A percentile compares a stretch with the other conserved stretches of the same genome.
phyloP scores from a whole-genome alignment of 2,797 vertebrate genomes.

The Zalophus californianus region DNA sequence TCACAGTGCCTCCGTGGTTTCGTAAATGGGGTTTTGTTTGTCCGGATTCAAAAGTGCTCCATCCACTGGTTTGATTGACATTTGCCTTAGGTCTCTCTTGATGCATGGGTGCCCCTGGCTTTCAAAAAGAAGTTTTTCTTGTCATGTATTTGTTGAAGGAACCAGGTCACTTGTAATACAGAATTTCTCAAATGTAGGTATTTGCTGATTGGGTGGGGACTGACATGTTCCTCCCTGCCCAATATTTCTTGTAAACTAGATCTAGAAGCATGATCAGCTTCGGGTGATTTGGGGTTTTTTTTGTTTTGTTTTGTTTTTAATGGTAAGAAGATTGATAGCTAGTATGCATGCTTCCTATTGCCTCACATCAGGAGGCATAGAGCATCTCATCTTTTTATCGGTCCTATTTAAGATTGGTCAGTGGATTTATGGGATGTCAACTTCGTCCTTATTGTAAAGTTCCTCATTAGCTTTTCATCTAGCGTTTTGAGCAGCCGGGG shows the following conservation, averaged over 20 bases:
- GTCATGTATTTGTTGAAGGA: not conserved
- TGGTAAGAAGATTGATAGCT: not conserved
- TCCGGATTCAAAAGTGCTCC: not conserved
- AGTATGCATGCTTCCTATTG: fast-evolving
- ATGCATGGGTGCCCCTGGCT: not conserved
- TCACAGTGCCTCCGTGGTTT: not conserved
- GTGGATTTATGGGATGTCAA: not conserved
- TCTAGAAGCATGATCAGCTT: not conserved
- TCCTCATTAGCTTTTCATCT: not conserved
- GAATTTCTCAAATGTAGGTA: not conserved
- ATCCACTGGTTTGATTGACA: not conserved
- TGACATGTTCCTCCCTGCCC: not conserved
- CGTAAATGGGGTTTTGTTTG: not conserved
- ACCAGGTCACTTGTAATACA: not conserved
- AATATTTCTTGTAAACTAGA: not conserved
- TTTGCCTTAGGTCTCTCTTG: not conserved
- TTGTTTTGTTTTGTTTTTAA: not conserved
- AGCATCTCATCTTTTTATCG: not conserved
- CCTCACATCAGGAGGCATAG: not conserved
- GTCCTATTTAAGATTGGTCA: not conserved
- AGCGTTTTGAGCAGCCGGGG: not conserved
- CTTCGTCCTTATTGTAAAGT: not conserved
- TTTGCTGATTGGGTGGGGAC: not conserved
- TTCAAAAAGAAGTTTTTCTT: not conserved
- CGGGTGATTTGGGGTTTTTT: too few relatives aligned